Evolutionary conservation across 2,888 invertebrate species (phyloP).

Genomic region (Microctonus brassicae): DNA sequence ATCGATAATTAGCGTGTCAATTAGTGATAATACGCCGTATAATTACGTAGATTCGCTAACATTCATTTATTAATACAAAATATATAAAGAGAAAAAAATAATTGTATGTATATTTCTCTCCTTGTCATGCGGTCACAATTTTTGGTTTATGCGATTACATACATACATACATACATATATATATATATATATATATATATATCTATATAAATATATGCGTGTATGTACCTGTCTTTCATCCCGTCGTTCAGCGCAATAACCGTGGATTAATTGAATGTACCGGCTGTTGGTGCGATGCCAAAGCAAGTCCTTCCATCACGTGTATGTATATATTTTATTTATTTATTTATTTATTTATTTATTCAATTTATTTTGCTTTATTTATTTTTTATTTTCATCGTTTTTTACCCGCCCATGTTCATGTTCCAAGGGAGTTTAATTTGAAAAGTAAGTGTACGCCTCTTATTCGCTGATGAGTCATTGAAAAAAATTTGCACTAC

Average conservation of each 20-base stretch:
- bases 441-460: constrained; percentile 14
- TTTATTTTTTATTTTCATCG: background rate
- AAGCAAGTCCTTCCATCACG: constrained; percentile 10
- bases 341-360: no score
- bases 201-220: no score
- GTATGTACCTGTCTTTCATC: constrained; percentile 3
- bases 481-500: constrained; percentile 1
- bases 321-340: no score
- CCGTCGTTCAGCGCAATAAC: constrained; percentile 43
- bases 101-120: constrained; percentile 4
- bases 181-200: constrained; percentile 3
- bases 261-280: constrained; percentile 47
- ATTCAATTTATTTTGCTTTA: background rate
- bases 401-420: constrained; percentile 28
- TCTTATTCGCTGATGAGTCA: constrained; percentile 1
- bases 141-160: constrained; percentile 5
- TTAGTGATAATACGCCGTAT: constrained; percentile 63
- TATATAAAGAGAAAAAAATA: no score
- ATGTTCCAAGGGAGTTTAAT: constrained; percentile 30
- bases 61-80: constrained; percentile 2
- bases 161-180: background rate
- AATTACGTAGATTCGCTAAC: constrained; percentile 51
- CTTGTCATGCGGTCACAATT: constrained; percentile 26
- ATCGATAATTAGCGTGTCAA: constrained; percentile 66
- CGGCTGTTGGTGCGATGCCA: constrained; percentile 39